A percentile compares a stretch with the other conserved stretches of the same genome.
Evolutionary conservation across 1,140 invertebrate genomes (phyloP).

Genomic region (Archegozetes longisetosus): DNA sequence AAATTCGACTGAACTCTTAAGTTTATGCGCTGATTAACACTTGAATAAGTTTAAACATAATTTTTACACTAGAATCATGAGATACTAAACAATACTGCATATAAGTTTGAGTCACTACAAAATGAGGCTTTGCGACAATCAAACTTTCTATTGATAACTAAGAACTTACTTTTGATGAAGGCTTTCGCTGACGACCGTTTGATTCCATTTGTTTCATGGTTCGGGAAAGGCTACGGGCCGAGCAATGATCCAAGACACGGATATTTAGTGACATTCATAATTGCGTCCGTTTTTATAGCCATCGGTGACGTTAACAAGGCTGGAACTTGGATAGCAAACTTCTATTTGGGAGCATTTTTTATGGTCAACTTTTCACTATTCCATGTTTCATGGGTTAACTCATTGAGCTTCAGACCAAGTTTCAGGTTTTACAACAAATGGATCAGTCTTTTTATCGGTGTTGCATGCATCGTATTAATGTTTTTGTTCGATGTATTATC

Average conservation of each 20-base stretch:
- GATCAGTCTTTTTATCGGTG: constrained; percentile 32
- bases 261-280: neutral
- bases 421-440: constrained; percentile 37
- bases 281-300: neutral
- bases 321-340: constrained; percentile 36
- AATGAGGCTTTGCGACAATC: no score
- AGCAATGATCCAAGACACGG: neutral
- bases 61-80: no score
- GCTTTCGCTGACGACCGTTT: neutral
- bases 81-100: no score
- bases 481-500: constrained; percentile 37
- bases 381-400: constrained; percentile 31
- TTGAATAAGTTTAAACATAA: no score
- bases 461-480: constrained; percentile 35
- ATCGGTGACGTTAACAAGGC: constrained; percentile 31
- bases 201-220: neutral
- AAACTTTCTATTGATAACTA: no score
- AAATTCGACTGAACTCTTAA: no score
- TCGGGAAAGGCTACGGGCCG: neutral
- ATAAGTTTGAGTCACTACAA: no score
- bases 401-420: constrained; percentile 35
- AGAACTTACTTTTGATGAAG: no score
- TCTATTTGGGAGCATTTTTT: constrained; percentile 35
- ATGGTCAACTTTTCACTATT: constrained; percentile 37
- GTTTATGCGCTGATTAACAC: no score